Conservation (phyloP, 2,888 invertebrate genomes). For the Fragum fragum region DNA sequence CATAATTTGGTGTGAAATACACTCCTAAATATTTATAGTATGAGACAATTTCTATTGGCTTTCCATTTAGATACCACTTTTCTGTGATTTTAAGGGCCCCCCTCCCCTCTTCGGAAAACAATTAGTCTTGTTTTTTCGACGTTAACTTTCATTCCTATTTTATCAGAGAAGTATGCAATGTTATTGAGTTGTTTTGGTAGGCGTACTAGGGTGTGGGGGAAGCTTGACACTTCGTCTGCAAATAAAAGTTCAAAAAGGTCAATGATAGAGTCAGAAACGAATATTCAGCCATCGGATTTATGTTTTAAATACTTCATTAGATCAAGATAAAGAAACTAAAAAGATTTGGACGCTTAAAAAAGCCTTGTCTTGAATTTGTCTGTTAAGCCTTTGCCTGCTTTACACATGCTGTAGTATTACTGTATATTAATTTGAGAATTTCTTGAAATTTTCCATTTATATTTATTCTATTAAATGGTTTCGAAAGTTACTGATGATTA, state of each 20-base stretch:
- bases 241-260: slow-evolving; percentile 14
- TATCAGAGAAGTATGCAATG: slow-evolving; percentile 14
- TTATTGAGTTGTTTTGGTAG: slow-evolving; percentile 20
- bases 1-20: slow-evolving; percentile 22
- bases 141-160: slow-evolving; percentile 29
- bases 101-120: slow-evolving; percentile 18
- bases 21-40: slow-evolving; percentile 29
- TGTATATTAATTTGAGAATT: neutral
- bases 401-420: slow-evolving; percentile 1
- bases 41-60: slow-evolving; percentile 10
- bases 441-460: neutral
- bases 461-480: neutral
- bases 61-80: slow-evolving; percentile 10
- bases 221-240: slow-evolving; percentile 23
- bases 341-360: slow-evolving; percentile 9
- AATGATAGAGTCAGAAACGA: slow-evolving; percentile 12
- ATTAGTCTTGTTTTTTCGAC: neutral
- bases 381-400: neutral
- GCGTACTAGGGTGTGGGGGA: slow-evolving; percentile 4
- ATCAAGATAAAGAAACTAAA: slow-evolving; percentile 29
- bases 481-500: neutral
- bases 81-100: slow-evolving; percentile 19
- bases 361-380: slow-evolving; percentile 18
- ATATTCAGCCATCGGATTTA: slow-evolving; percentile 15
- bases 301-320: slow-evolving; percentile 17